Percentiles rank a stretch among this genome's conserved stretches.
Evolutionary conservation across 2,888 invertebrate genomes (phyloP).

Genomic region (Ophonus ardosiacus): DNA sequence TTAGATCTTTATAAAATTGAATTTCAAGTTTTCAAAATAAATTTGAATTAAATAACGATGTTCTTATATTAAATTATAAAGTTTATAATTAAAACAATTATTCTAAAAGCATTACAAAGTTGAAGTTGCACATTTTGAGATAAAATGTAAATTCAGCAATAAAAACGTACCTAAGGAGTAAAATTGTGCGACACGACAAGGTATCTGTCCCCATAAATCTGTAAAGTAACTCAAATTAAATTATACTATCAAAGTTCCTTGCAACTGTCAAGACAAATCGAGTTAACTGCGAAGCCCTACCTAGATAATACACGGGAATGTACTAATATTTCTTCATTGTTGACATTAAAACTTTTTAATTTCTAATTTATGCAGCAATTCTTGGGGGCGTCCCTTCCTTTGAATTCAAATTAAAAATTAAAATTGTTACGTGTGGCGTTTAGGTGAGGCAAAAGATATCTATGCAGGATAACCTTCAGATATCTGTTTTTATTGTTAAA

Average conservation of each 20-base stretch:
- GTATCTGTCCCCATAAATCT: not conserved
- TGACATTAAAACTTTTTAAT: conserved; percentile 42
- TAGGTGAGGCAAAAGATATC: conserved; percentile 15
- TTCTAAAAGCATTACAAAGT: too few species aligned
- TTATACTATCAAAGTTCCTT: not conserved
- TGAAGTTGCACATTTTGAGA: not conserved
- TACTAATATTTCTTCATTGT: not conserved
- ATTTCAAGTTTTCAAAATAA: too few species aligned
- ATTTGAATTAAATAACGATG: too few species aligned
- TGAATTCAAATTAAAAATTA: conserved; percentile 23
- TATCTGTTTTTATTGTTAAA: conserved; percentile 28
- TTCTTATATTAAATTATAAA: too few species aligned
- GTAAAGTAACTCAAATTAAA: not conserved
- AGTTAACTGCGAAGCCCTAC: not conserved
- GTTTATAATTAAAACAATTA: too few species aligned
- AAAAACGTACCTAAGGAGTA: not conserved
- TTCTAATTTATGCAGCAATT: conserved; percentile 43
- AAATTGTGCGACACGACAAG: too few species aligned
- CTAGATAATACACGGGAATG: not conserved
- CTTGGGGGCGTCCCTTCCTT: conserved; percentile 31
- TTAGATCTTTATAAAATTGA: too few species aligned
- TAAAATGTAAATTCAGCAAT: not conserved
- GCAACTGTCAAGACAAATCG: not conserved
- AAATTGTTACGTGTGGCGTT: conserved; percentile 4
- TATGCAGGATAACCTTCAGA: conserved; percentile 13